Conservation (phyloP, 2,888 invertebrate species). For the Osmoderma eremita region DNA sequence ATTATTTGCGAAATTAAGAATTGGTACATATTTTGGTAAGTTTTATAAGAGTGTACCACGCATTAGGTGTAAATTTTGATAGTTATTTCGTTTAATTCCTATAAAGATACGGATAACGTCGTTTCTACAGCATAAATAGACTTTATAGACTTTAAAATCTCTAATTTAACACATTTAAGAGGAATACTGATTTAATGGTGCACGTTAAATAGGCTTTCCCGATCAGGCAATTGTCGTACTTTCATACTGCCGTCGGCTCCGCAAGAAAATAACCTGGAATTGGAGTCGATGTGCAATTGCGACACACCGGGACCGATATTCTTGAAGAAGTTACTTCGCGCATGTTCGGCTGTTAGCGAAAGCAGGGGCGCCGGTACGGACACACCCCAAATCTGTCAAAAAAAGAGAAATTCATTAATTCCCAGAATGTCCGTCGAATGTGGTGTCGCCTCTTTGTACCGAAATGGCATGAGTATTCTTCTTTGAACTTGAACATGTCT, state of each 20-base stretch:
- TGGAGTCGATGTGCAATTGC: conserved; percentile 91
- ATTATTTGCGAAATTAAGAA: too few species aligned
- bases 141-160: background rate
- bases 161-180: background rate
- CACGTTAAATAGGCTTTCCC: conserved; percentile 64
- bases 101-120: too few species aligned
- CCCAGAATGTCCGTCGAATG: too few species aligned
- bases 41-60: too few species aligned
- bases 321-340: conserved; percentile 95
- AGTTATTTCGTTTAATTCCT: too few species aligned
- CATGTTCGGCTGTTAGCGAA: conserved; percentile 93
- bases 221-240: conserved; percentile 90
- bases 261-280: conserved; percentile 93
- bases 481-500: too few species aligned
- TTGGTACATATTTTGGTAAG: too few species aligned
- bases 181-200: conserved; percentile 34
- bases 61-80: too few species aligned
- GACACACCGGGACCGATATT: conserved; percentile 97
- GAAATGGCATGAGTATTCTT: too few species aligned
- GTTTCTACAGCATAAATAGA: too few species aligned
- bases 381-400: conserved; percentile 89
- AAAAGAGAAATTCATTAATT: too few species aligned
- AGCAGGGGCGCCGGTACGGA: conserved; percentile 87
- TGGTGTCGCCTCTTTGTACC: too few species aligned
- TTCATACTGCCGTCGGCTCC: conserved; percentile 99